phyloP scores from a whole-genome alignment of 2,113 vertebrate species.

The Peucedramus taeniatus region DNA sequence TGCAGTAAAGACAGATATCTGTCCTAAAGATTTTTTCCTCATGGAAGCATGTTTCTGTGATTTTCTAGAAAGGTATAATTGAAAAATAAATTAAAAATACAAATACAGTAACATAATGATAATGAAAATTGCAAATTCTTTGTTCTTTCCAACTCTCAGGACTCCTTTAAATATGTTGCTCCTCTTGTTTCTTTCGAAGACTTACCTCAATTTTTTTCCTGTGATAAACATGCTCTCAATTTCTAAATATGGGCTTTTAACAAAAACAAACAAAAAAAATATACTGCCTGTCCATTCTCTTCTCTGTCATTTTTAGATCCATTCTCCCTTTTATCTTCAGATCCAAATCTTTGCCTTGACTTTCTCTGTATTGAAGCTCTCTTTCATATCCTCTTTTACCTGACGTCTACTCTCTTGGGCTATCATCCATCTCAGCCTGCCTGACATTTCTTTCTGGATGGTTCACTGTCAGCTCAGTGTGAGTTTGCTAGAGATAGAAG shows the following conservation, averaged over 20 bases:
- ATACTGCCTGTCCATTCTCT: neutral
- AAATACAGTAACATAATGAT: neutral
- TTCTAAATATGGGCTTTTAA: neutral
- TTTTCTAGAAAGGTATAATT: neutral
- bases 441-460: neutral
- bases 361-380: neutral
- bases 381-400: neutral
- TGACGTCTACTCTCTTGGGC: neutral
- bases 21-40: neutral
- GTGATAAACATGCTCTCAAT: accelerated
- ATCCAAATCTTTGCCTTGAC: neutral
- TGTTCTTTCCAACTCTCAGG: neutral
- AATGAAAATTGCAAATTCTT: neutral
- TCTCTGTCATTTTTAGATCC: neutral
- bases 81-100: neutral
- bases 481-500: neutral
- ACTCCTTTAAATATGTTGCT: neutral
- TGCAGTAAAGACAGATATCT: neutral
- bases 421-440: neutral
- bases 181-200: neutral
- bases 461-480: neutral
- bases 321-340: neutral
- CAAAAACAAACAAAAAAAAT: neutral
- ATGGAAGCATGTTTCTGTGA: neutral
- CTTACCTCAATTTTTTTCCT: accelerated